Percentiles rank a stretch among this genome's conserved stretches.
These are phyloP conservation scores for Molossus molossus DNA, from an alignment of 2,797 vertebrate genomes.

Conservation along the genomic window DNA sequence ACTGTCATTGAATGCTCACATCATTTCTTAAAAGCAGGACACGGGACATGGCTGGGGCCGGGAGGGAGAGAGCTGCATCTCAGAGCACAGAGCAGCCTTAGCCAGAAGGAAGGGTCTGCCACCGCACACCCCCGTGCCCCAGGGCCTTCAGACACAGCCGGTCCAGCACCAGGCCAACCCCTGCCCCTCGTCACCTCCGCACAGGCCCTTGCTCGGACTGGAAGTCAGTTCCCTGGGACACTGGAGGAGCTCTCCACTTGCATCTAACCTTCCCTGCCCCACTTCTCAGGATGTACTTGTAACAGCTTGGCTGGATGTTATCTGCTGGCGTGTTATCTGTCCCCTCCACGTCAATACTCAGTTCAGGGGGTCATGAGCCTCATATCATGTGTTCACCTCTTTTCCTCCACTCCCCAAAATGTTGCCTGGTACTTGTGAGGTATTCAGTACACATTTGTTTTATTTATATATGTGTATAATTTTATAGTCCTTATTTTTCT, in stretches of 20 bases:
- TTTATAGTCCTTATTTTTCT: background rate
- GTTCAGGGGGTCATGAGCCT: background rate
- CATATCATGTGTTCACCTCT: background rate
- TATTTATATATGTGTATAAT: background rate
- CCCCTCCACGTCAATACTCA: background rate
- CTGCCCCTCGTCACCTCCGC: slow-evolving; percentile 10
- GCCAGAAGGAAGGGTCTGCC: slow-evolving; percentile 52
- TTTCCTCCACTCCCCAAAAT: background rate
- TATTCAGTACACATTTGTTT: background rate
- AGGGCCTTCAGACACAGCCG: slow-evolving; percentile 1
- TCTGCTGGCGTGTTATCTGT: background rate
- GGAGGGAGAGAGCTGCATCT: background rate
- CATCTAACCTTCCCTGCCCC: background rate
- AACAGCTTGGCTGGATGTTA: background rate
- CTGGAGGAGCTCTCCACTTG: background rate
- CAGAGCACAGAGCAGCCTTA: background rate
- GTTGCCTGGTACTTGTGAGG: background rate
- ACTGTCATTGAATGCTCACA: slow-evolving; percentile 20
- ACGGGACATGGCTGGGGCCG: background rate
- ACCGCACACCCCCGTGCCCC: background rate
- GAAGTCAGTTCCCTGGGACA: slow-evolving; percentile 65
- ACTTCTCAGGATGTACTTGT: background rate
- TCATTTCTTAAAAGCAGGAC: slow-evolving; percentile 64
- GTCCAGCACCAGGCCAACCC: background rate
- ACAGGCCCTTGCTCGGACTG: background rate